Evolutionary conservation across 2,797 vertebrate species (phyloP).

Genomic region (Kryptolebias ocellatus): DNA sequence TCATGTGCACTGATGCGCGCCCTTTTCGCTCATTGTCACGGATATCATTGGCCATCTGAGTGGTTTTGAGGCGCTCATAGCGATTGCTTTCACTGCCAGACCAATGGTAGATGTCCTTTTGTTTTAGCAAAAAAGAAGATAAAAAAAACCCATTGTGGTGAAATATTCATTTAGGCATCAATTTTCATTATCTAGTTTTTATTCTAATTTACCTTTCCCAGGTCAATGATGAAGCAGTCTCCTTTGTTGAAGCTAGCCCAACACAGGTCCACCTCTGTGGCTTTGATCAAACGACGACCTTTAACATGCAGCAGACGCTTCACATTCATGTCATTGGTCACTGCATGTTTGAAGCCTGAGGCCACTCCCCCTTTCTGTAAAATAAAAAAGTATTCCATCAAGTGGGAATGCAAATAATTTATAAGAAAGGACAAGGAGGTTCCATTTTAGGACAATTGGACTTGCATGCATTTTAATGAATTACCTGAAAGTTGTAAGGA

Average conservation of each 20-base stretch:
- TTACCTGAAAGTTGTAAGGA: too few species aligned
- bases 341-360: slow-evolving; percentile 76
- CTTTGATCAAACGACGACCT: slow-evolving; percentile 71
- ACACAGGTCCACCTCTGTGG: slow-evolving; percentile 56
- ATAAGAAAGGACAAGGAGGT: too few species aligned
- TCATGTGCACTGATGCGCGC: slow-evolving; percentile 54
- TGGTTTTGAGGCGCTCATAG: slow-evolving; percentile 76
- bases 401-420: background rate
- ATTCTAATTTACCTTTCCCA: slow-evolving; percentile 72
- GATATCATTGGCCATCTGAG: slow-evolving; percentile 73
- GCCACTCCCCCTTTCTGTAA: slow-evolving; percentile 77
- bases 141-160: background rate
- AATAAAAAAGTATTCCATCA: background rate
- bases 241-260: slow-evolving; percentile 80
- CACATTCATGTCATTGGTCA: slow-evolving; percentile 46
- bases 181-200: background rate
- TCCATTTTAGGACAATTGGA: too few species aligned
- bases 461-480: too few species aligned
- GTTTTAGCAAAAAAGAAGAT: slow-evolving; percentile 5
- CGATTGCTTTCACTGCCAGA: slow-evolving; percentile 71
- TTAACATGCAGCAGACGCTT: slow-evolving; percentile 74
- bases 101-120: slow-evolving; percentile 80
- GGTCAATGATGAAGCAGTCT: slow-evolving; percentile 82
- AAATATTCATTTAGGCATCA: background rate
- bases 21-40: slow-evolving; percentile 78